These are phyloP conservation scores for Gymnocheta viridis DNA, from an alignment of 2,888 invertebrate species.

Conservation along the genomic window DNA sequence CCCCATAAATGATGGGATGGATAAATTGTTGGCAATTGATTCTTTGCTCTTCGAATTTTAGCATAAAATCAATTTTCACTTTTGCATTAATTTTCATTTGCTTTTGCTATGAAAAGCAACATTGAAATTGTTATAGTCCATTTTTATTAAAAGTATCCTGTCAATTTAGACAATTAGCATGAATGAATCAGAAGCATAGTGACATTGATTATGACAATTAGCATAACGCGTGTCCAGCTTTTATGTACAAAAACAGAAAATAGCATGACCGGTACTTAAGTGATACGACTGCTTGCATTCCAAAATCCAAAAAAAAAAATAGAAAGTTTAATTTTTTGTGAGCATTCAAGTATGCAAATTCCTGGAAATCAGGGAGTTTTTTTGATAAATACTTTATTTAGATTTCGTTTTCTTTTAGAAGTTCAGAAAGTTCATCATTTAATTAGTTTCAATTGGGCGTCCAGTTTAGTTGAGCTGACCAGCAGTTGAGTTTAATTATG, in stretches of 20 bases:
- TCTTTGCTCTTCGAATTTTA: conserved; percentile 23
- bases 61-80: conserved; percentile 66
- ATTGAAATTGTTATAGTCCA: conserved; percentile 16
- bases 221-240: conserved; percentile 70
- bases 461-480: conserved; percentile 53
- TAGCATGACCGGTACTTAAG: conserved; percentile 55
- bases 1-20: conserved; percentile 55
- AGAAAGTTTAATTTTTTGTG: neutral
- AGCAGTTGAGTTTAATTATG: conserved; percentile 28
- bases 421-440: conserved; percentile 47
- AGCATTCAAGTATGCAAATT: conserved; percentile 49
- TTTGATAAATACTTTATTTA: conserved; percentile 1
- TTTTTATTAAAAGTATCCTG: conserved; percentile 50
- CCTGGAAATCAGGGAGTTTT: conserved; percentile 44
- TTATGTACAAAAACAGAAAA: neutral
- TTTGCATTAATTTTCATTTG: conserved; percentile 66
- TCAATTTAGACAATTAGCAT: conserved; percentile 59
- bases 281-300: conserved; percentile 18
- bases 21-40: conserved; percentile 21
- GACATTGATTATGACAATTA: conserved; percentile 70
- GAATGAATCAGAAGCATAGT: conserved; percentile 30
- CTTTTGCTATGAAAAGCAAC: neutral
- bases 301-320: neutral
- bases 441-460: conserved; percentile 52
- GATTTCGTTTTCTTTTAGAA: neutral